A percentile compares a stretch with the other conserved stretches of the same genome.
Evolutionary conservation across 2,797 vertebrate species (phyloP).

Genomic region (Buphagus erythrorhynchus): DNA sequence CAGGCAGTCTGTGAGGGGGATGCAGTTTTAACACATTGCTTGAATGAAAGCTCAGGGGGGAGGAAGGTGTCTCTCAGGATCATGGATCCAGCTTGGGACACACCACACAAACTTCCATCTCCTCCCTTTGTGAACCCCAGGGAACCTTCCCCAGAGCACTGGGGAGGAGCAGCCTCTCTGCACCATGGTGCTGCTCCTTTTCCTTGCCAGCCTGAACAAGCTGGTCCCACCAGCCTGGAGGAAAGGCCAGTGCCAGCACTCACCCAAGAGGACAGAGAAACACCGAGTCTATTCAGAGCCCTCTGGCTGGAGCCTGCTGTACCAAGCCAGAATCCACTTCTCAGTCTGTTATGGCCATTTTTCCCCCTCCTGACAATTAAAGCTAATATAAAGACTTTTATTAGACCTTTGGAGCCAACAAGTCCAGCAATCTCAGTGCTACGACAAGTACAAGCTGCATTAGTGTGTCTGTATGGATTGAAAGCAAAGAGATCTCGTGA

Average conservation of each 20-base stretch:
- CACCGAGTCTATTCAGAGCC: rapidly evolving
- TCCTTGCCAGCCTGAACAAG: neutral
- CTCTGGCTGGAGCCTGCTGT: neutral
- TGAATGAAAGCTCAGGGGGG: neutral
- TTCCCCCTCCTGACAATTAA: neutral
- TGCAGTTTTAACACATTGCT: neutral
- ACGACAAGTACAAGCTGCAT: constrained; percentile 16
- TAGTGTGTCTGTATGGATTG: constrained; percentile 6
- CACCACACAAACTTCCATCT: rapidly evolving
- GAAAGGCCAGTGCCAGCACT: neutral
- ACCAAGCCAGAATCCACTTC: neutral
- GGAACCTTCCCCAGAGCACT: neutral
- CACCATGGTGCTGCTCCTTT: rapidly evolving
- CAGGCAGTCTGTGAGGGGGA: neutral
- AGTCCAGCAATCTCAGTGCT: neutral
- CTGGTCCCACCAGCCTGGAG: neutral
- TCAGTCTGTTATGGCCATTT: neutral
- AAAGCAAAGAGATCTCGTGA: neutral
- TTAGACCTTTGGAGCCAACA: constrained; percentile 49
- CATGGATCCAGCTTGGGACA: neutral
- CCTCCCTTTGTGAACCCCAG: neutral
- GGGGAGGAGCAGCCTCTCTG: neutral
- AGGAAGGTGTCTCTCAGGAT: neutral
- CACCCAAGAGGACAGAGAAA: rapidly evolving
- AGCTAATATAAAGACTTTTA: constrained; percentile 26